A percentile compares a stretch with the other conserved stretches of the same genome.
Conservation (phyloP, 1,140 invertebrate species). For the silkworm (Bombyx mori) region DNA sequence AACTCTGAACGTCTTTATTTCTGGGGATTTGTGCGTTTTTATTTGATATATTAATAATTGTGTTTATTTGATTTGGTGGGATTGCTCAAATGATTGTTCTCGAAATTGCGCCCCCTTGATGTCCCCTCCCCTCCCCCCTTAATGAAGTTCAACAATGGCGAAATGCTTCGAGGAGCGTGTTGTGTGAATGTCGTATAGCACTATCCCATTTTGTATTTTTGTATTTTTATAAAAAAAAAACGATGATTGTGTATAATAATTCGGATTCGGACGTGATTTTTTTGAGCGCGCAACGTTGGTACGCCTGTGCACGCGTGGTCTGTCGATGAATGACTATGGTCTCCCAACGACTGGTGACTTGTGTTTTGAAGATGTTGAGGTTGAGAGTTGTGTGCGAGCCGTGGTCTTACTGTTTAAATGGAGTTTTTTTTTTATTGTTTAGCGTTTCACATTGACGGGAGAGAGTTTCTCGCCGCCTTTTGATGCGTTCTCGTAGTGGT, state of each 20-base stretch:
- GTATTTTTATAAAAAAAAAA: slow-evolving; percentile 68
- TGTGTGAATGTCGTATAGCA: slow-evolving; percentile 39
- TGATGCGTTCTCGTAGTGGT: neutral
- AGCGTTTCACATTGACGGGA: neutral
- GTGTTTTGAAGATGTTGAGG: slow-evolving; percentile 34
- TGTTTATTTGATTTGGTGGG: slow-evolving; percentile 34
- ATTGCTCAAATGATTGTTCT: slow-evolving; percentile 41
- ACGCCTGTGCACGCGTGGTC: neutral
- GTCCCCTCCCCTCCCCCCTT: slow-evolving; percentile 21
- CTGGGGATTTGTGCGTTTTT: neutral
- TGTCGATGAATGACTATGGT: neutral
- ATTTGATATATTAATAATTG: neutral
- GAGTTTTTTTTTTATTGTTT: no score
- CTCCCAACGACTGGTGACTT: slow-evolving; percentile 7
- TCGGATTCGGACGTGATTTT: slow-evolving; percentile 63
- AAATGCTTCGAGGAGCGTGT: slow-evolving; percentile 26
- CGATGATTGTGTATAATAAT: slow-evolving; percentile 48
- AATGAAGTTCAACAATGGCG: slow-evolving; percentile 21
- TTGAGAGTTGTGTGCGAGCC: neutral
- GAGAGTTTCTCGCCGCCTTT: neutral
- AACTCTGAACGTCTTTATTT: no score
- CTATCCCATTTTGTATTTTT: slow-evolving; percentile 70
- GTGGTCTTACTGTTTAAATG: neutral
- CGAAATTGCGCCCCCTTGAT: neutral
- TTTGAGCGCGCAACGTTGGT: slow-evolving; percentile 47